Base-by-base conservation (phyloP, 2,113 vertebrate genomes). In the Apus apus region DNA sequence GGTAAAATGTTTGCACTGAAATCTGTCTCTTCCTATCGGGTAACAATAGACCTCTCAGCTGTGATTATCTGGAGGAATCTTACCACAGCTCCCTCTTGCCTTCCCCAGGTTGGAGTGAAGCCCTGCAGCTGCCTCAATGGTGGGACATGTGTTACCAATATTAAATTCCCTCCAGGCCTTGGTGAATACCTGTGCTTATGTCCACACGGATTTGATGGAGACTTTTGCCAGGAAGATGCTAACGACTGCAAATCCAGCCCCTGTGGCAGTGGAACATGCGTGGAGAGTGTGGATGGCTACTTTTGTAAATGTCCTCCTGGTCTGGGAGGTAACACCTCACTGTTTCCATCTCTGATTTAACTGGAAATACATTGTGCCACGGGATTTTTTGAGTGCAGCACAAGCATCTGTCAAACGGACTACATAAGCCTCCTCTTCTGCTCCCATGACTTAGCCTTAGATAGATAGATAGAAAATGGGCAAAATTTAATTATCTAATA, bases 161-260 rank as follows among this genome's bases (percentile, higher is more conserved):
- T 99, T 17, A 96, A 96, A 74, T 97, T 98, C 92, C 98, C 98
- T 1, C 98, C 98, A 4, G 98, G 98, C 82, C 98, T 98, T 9
- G 98, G 98, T 38, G 97, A 96, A 97, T 98, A 98, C 93, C 96
- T 98, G 76, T 99, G 98, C 34, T 84, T 97, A 18, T 99, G 98
- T 80, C 97, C 97, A 4, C 87, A 86, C 10, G 98, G 98, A 9
- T 97, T 94, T 66, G 95, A 71, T 60, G 98, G 98, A 3, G 94
- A 97, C 38, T 85, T 96, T 84, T 99, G 98, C 73, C 86, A 96
- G n/a, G 85, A 98, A 32, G 93, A 97, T 14, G 46, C 68, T 4
- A 97, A 98, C 36, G 85, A 89, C 17, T 99, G 96, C 70, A 91
- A 90, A 82, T 94, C 93, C 19, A 96, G 82, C 32, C 93, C 96